These are phyloP conservation scores for Sminthurides bifidus DNA, from an alignment of 1,140 invertebrate species.

Conservation along the genomic window DNA sequence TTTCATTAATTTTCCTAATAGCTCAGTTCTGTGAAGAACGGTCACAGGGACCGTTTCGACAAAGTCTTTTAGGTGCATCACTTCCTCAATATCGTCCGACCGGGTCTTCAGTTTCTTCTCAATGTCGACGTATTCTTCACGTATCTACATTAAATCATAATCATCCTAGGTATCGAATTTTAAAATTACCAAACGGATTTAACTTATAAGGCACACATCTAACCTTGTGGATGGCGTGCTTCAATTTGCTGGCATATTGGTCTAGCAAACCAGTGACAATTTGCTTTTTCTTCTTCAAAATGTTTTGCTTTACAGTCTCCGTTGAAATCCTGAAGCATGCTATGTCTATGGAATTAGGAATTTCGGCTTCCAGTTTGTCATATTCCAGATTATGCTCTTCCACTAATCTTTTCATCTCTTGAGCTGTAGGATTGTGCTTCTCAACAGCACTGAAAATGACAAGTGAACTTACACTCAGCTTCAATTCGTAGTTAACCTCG, in stretches of 20 bases:
- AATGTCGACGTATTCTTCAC: slow-evolving; percentile 10
- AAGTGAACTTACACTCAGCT: not conserved
- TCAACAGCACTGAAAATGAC: not conserved
- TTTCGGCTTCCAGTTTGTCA: slow-evolving; percentile 14
- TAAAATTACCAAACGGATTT: not conserved
- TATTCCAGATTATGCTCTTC: slow-evolving; percentile 7
- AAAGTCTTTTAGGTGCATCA: slow-evolving; percentile 20
- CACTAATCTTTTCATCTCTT: slow-evolving; percentile 8
- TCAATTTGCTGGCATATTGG: slow-evolving; percentile 15
- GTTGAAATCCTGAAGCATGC: slow-evolving; percentile 12
- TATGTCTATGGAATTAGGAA: slow-evolving; percentile 18
- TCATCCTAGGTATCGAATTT: not conserved
- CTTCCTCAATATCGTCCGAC: slow-evolving; percentile 24
- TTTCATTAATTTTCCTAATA: slow-evolving; percentile 11
- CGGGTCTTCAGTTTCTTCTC: slow-evolving; percentile 17
- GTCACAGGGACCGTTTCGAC: slow-evolving; percentile 10
- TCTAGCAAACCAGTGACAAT: slow-evolving; percentile 13
- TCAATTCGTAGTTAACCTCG: not conserved
- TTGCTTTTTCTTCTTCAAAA: slow-evolving; percentile 16
- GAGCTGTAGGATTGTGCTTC: slow-evolving; percentile 4
- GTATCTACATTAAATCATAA: slow-evolving; percentile 7
- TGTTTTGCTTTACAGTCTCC: slow-evolving; percentile 3
- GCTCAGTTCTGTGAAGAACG: not conserved
- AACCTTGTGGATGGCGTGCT: slow-evolving; percentile 3
- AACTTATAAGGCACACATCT: not conserved